Percentiles rank a stretch among this genome's conserved stretches.
Conservation (phyloP, 1,140 invertebrate species). For the Chironomus striatipennis region DNA sequence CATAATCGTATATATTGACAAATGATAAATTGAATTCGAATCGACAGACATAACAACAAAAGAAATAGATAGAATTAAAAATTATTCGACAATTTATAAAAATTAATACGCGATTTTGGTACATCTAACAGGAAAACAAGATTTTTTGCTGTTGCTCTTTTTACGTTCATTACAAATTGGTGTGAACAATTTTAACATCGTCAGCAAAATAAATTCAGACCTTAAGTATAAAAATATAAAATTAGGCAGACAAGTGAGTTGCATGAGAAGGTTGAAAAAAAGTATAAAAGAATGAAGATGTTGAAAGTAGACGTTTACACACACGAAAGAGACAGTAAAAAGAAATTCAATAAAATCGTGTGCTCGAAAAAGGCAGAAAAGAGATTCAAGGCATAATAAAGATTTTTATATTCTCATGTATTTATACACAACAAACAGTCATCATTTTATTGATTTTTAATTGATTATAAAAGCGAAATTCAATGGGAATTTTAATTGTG, state of each 20-base stretch:
- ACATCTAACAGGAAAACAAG: too few relatives aligned
- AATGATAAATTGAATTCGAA: neutral
- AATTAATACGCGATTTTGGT: too few relatives aligned
- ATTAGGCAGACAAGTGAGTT: too few relatives aligned
- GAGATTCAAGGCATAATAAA: neutral
- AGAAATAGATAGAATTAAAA: too few relatives aligned
- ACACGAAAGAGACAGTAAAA: slow-evolving; percentile 2
- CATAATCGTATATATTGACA: neutral
- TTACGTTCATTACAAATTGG: neutral
- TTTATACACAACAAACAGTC: neutral
- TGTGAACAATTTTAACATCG: neutral
- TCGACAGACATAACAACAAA: neutral
- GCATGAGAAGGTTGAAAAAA: neutral
- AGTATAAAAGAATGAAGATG: neutral
- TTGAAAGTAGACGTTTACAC: slow-evolving; percentile 12
- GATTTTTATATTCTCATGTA: slow-evolving; percentile 1
- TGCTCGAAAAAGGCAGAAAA: neutral
- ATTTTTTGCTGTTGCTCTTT: too few relatives aligned
- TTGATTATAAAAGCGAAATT: neutral
- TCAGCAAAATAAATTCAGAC: too few relatives aligned
- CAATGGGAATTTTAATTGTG: neutral
- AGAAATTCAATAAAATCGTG: slow-evolving; percentile 2
- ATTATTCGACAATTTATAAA: too few relatives aligned
- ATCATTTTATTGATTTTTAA: neutral
- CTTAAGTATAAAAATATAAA: too few relatives aligned